Conservation (phyloP, 2,888 invertebrate genomes). For the Polietes domitor region DNA sequence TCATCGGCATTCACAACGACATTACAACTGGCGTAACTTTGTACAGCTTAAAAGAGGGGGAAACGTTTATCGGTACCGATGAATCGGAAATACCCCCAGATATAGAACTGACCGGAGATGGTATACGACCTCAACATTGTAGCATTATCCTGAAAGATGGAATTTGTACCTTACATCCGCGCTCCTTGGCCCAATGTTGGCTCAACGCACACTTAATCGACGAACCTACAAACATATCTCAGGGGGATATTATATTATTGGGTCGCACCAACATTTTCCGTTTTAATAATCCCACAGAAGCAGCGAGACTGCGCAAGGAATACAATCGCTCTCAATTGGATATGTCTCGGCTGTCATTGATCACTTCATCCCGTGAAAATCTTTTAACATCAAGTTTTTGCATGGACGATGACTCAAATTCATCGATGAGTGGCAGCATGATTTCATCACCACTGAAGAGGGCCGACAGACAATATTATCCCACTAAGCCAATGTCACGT, state of each 20-base stretch:
- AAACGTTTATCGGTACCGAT: constrained; percentile 91
- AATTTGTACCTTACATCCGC: constrained; percentile 88
- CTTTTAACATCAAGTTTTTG: constrained; percentile 82
- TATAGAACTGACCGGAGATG: constrained; percentile 89
- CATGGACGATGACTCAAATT: constrained; percentile 76
- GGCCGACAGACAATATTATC: constrained; percentile 78
- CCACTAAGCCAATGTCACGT: constrained; percentile 79
- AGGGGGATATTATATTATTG: constrained; percentile 89
- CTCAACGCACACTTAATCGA: constrained; percentile 91
- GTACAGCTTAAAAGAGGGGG: constrained; percentile 95
- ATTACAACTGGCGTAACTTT: constrained; percentile 94
- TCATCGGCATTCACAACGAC: constrained; percentile 95
- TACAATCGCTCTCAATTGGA: constrained; percentile 86
- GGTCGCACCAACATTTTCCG: constrained; percentile 92
- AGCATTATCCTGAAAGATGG: constrained; percentile 87
- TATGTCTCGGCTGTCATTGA: constrained; percentile 90
- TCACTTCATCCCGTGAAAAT: constrained; percentile 88
- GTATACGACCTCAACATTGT: constrained; percentile 90
- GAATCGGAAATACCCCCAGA: constrained; percentile 86
- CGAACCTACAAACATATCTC: constrained; percentile 89
- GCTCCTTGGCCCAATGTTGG: constrained; percentile 89
- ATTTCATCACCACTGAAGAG: constrained; percentile 76
- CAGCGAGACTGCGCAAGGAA: constrained; percentile 90
- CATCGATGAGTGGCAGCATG: constrained; percentile 68
- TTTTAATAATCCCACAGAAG: constrained; percentile 94